Evolutionary conservation across 2,113 vertebrate genomes (phyloP).

Genomic region (Lamprotornis superbus): DNA sequence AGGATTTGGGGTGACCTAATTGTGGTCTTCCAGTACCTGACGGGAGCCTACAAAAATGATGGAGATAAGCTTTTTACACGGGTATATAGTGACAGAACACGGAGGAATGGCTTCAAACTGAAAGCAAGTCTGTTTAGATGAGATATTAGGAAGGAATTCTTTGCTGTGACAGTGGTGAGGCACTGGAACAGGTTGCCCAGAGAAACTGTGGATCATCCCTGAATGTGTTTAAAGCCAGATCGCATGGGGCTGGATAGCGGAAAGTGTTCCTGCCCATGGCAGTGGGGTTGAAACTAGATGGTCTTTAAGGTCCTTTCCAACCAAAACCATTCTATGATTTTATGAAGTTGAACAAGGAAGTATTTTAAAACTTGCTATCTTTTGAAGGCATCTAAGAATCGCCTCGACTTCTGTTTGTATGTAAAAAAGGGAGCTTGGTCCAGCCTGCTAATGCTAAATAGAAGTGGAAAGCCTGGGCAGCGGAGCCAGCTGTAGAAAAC

Average conservation of each 20-base stretch:
- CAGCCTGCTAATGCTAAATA: no score
- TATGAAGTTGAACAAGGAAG: background rate
- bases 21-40: background rate
- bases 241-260: no score
- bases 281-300: background rate
- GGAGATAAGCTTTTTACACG: background rate
- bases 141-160: background rate
- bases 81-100: no score
- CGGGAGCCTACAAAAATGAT: background rate
- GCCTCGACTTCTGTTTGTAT: fast-evolving
- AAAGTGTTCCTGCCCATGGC: background rate
- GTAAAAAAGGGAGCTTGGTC: background rate
- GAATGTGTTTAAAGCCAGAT: background rate
- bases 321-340: background rate
- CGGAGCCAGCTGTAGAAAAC: fast-evolving
- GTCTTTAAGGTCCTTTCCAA: background rate
- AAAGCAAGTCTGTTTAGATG: background rate
- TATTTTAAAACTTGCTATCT: background rate
- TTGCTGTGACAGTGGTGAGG: background rate
- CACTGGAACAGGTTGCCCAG: background rate
- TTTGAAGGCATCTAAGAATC: background rate
- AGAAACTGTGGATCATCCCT: background rate
- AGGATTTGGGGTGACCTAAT: background rate
- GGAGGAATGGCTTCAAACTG: background rate
- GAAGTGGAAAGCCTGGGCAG: fast-evolving